Conservation (phyloP, 1,140 invertebrate species). For the Akabosia matsudoensis region DNA sequence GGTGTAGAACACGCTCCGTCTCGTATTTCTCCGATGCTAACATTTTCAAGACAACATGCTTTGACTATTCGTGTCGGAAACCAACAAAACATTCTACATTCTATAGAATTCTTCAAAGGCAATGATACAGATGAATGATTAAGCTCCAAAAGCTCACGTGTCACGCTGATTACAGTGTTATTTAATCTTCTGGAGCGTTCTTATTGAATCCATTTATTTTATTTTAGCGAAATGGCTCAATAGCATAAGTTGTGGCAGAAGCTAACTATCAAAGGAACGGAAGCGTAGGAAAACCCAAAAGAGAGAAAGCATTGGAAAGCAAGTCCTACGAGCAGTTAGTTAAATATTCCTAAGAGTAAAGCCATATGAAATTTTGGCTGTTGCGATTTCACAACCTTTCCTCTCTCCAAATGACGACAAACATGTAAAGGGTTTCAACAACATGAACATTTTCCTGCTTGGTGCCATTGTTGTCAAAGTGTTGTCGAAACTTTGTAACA, state of each 20-base stretch:
- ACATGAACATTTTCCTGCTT: background rate
- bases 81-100: background rate
- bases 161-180: conserved; percentile 5
- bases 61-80: no score
- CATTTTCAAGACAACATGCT: no score
- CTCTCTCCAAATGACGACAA: background rate
- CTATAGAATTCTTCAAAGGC: background rate
- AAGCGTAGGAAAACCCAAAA: background rate
- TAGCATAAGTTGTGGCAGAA: background rate
- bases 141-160: background rate
- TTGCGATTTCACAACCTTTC: no score
- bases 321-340: background rate
- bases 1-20: no score
- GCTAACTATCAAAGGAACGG: background rate
- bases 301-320: background rate
- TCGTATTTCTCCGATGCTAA: no score
- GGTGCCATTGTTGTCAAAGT: background rate
- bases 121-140: background rate
- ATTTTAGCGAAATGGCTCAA: background rate
- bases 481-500: no score
- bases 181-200: background rate
- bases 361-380: background rate
- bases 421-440: background rate
- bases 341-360: background rate
- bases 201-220: background rate